Evolutionary conservation across 2,113 vertebrate species (phyloP).

Genomic region (Brachyhypopomus gauderio): DNA sequence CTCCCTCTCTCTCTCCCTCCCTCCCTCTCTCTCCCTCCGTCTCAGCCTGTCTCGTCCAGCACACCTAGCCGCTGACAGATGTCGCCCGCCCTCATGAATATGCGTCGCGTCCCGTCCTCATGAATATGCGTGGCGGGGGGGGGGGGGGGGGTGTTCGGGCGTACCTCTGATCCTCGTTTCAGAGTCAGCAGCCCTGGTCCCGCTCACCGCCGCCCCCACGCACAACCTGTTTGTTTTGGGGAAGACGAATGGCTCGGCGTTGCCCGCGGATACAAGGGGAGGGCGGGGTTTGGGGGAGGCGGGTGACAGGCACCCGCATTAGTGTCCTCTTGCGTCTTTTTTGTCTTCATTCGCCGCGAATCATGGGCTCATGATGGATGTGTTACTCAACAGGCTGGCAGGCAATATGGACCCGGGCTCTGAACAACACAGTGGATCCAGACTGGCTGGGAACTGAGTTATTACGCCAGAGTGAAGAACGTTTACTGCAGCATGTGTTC

Average conservation of each 20-base stretch:
- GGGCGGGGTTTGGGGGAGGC: no score
- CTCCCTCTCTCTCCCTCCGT: conserved; percentile 36
- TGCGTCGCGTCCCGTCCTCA: conserved; percentile 66
- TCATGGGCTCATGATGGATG: conserved; percentile 8
- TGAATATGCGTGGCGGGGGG: conserved; percentile 70
- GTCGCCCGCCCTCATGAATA: conserved; percentile 73
- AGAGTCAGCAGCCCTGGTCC: conserved; percentile 59
- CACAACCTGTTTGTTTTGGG: conserved; percentile 70
- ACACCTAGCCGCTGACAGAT: conserved; percentile 71
- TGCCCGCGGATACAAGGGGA: not conserved
- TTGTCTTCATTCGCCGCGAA: conserved; percentile 42
- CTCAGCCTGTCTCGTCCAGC: conserved; percentile 40
- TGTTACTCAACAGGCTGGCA: not conserved
- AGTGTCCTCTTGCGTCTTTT: conserved; percentile 40
- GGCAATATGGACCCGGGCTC: not conserved
- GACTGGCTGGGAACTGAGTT: not conserved
- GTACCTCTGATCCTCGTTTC: conserved; percentile 78
- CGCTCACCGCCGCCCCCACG: conserved; percentile 48
- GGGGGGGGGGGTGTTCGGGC: conserved; percentile 54
- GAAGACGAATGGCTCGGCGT: conserved; percentile 49
- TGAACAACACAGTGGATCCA: not conserved
- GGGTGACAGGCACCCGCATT: conserved; percentile 48
- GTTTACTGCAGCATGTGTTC: no score
- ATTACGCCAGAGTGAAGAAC: no score
- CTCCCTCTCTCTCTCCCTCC: conserved; percentile 46